Percentiles rank a stretch among this genome's conserved stretches.
These are phyloP conservation scores for Steatocranus sp. DNA, from an alignment of 2,797 vertebrate genomes.

Conservation along the genomic window DNA sequence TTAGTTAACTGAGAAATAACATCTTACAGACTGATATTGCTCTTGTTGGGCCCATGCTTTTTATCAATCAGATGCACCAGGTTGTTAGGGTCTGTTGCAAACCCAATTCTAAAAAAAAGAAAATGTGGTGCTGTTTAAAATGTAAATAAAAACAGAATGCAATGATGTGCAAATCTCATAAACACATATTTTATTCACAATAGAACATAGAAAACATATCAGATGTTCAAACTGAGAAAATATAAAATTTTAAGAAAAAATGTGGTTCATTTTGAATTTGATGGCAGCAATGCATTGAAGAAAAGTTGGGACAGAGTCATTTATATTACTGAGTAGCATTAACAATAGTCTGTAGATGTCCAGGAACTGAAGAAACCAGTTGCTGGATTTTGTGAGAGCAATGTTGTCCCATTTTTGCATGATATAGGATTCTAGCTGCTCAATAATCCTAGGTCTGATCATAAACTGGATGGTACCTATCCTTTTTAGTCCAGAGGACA, in stretches of 20 bases:
- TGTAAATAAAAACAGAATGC: neutral
- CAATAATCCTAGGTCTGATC: neutral
- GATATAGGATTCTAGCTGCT: neutral
- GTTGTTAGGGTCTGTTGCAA: neutral
- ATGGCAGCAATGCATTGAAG: neutral
- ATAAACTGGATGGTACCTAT: neutral
- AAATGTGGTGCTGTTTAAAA: neutral
- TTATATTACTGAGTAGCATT: neutral
- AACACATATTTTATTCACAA: fast-evolving
- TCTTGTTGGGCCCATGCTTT: neutral
- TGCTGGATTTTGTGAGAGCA: neutral
- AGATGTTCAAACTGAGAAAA: neutral
- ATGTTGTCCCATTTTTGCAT: neutral
- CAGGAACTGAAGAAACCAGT: neutral
- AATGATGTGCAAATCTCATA: neutral
- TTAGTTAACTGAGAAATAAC: neutral
- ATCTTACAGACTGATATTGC: neutral
- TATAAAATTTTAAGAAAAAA: neutral
- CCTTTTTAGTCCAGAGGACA: neutral
- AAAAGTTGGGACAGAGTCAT: neutral
- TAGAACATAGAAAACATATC: neutral
- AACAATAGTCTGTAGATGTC: neutral
- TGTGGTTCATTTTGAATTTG: neutral
- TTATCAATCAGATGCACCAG: neutral
- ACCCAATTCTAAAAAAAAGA: neutral